These are phyloP conservation scores for Aurelia aurita DNA, from an alignment of 30 jellyfish, hydroid and myxozoan genomes.

Conservation along the genomic window DNA sequence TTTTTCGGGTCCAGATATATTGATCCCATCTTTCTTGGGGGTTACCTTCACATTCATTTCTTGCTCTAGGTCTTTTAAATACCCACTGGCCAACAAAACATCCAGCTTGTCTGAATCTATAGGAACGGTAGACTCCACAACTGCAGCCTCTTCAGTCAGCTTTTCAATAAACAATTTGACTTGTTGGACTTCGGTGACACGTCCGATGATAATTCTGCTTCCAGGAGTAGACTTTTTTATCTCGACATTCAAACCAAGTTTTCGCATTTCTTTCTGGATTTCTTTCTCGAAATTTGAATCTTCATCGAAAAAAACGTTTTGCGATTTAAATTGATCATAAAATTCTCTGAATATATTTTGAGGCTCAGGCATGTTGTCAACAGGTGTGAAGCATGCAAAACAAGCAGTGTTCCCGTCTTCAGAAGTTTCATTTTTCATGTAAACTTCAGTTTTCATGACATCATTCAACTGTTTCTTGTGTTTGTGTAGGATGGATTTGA, in stretches of 20 bases:
- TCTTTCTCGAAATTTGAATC: background rate
- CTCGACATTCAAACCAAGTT: background rate
- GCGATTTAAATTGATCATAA: background rate
- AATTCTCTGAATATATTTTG: background rate
- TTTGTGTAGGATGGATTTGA: background rate
- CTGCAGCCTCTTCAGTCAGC: background rate
- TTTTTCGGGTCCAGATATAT: background rate
- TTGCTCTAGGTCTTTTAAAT: background rate
- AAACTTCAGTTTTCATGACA: constrained; percentile 19
- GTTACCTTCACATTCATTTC: background rate
- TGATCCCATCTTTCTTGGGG: background rate
- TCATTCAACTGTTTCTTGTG: constrained; percentile 2
- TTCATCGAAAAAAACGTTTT: constrained; percentile 6
- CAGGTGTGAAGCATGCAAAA: constrained; percentile 36
- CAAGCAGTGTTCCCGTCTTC: background rate
- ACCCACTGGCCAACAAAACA: constrained; percentile 1
- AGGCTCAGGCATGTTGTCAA: constrained; percentile 3
- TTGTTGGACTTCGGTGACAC: background rate
- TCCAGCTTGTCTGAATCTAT: background rate
- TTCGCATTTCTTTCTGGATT: background rate
- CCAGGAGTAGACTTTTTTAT: background rate
- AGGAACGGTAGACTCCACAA: too few relatives aligned
- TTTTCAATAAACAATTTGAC: background rate
- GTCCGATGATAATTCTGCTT: background rate
- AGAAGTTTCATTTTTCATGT: background rate